phyloP scores from a whole-genome alignment of 2,888 invertebrate genomes.

The Leptogaster cylindrica region DNA sequence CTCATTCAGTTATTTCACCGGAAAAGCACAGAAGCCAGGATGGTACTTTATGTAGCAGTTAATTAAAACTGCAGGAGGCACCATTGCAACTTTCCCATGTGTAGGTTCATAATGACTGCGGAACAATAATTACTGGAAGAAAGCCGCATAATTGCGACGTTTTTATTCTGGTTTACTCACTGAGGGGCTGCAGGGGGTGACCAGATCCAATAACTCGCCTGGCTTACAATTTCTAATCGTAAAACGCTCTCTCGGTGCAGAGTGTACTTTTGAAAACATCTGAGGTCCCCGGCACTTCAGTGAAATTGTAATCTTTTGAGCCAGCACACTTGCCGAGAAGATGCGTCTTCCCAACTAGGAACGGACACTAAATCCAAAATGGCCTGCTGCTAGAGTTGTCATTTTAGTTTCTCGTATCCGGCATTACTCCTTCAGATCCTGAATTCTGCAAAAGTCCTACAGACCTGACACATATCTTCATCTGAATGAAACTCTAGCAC shows the following conservation, averaged over 20 bases:
- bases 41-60: constrained; percentile 2
- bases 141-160: constrained; percentile 7
- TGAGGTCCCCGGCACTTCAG: neutral
- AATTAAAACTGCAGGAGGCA: constrained; percentile 2
- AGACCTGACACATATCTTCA: constrained; percentile 31
- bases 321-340: neutral
- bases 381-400: constrained; percentile 18
- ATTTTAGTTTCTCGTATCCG: neutral
- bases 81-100: neutral
- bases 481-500: neutral
- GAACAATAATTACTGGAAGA: constrained; percentile 7
- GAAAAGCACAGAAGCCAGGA: too few species aligned
- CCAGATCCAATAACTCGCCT: constrained; percentile 4
- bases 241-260: neutral
- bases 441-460: constrained; percentile 23
- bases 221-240: neutral
- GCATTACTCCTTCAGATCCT: neutral
- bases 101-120: too few species aligned
- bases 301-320: constrained; percentile 10
- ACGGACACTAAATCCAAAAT: neutral
- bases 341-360: neutral
- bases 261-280: neutral
- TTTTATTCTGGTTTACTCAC: neutral
- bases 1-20: too few species aligned
- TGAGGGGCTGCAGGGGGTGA: neutral